These are phyloP conservation scores for Elegia similella DNA, from an alignment of 2,888 invertebrate species.

Conservation along the genomic window DNA sequence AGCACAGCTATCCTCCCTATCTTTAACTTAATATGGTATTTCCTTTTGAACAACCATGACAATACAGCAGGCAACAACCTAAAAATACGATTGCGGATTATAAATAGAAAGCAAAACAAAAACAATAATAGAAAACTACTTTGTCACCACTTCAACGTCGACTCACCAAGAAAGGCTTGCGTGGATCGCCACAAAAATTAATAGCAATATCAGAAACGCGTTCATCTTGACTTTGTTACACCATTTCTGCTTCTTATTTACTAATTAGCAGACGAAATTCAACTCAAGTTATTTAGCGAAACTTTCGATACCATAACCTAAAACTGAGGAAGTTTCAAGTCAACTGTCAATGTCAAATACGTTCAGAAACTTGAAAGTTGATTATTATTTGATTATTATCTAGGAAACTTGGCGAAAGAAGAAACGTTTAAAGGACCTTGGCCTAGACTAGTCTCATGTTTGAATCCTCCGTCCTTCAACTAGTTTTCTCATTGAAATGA, in stretches of 20 bases:
- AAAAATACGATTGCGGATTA: slow-evolving; percentile 39
- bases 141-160: slow-evolving; percentile 29
- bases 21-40: slow-evolving; percentile 89
- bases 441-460: too few species aligned
- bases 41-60: slow-evolving; percentile 90
- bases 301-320: slow-evolving; percentile 13
- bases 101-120: slow-evolving; percentile 48
- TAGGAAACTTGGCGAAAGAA: background rate
- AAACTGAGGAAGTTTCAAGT: slow-evolving; percentile 4
- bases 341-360: slow-evolving; percentile 15
- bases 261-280: slow-evolving; percentile 1
- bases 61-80: slow-evolving; percentile 90
- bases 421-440: background rate
- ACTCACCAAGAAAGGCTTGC: slow-evolving; percentile 84
- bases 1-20: slow-evolving; percentile 92
- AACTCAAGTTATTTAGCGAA: background rate
- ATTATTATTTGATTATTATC: too few species aligned
- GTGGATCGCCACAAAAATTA: slow-evolving; percentile 72
- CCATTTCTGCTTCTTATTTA: slow-evolving; percentile 34
- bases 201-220: slow-evolving; percentile 55
- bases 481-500: too few species aligned
- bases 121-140: slow-evolving; percentile 54
- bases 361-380: slow-evolving; percentile 12
- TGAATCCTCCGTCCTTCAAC: too few species aligned
- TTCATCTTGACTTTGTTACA: slow-evolving; percentile 56